A percentile compares a stretch with the other conserved stretches of the same genome.
Evolutionary conservation across 2,888 invertebrate genomes (phyloP).

Genomic region (Chalcosyrphus nemorum): DNA sequence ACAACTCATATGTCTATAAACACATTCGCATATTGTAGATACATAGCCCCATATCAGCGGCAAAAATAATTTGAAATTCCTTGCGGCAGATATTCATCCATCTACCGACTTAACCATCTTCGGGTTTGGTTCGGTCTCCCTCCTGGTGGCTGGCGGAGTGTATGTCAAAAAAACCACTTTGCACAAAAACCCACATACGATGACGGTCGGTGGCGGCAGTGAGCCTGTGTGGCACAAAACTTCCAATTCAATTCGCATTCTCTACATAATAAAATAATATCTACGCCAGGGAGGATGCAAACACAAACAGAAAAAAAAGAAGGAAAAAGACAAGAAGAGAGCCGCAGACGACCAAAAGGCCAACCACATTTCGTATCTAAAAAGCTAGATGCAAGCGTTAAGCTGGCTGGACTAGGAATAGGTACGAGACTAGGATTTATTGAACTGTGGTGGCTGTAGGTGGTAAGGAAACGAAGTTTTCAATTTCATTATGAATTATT

Average conservation of each 20-base stretch:
- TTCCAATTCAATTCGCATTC: conserved; percentile 69
- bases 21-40: conserved; percentile 5
- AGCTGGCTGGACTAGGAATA: not conserved
- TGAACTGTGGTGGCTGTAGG: conserved; percentile 2
- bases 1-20: conserved; percentile 12
- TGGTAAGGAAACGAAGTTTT: not conserved
- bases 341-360: conserved; percentile 19
- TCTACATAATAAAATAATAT: conserved; percentile 66
- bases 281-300: conserved; percentile 29
- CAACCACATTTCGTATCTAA: conserved; percentile 32
- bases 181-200: conserved; percentile 65
- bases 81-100: conserved; percentile 60
- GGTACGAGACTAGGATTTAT: not conserved
- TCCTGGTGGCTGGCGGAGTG: conserved; percentile 13
- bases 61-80: conserved; percentile 67
- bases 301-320: not conserved
- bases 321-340: not conserved
- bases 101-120: conserved; percentile 31
- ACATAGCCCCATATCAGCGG: conserved; percentile 55
- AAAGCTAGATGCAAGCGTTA: conserved; percentile 14
- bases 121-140: too few relatives aligned
- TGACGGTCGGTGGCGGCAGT: conserved; percentile 36
- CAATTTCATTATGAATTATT: too few relatives aligned
- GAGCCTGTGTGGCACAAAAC: conserved; percentile 61
- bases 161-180: conserved; percentile 50